Conservation (phyloP, 2,888 invertebrate genomes). For the Glyphotaelius pellucidus region DNA sequence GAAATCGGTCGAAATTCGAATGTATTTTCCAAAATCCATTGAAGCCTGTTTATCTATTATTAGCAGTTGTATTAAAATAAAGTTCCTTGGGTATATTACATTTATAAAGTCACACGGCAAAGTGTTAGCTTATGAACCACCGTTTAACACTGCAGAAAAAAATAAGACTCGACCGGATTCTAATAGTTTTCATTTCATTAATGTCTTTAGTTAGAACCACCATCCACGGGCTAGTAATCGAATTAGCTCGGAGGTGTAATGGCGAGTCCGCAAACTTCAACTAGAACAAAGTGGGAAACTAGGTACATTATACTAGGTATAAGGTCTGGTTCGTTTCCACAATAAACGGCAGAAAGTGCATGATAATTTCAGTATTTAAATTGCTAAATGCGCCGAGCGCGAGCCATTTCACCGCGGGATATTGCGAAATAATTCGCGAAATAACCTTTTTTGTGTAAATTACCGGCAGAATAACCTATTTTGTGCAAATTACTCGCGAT, state of each 20-base stretch:
- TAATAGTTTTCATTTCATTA: slow-evolving; percentile 31
- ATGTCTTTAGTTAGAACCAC: not conserved
- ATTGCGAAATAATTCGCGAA: slow-evolving; percentile 60
- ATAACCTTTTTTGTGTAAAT: slow-evolving; percentile 62
- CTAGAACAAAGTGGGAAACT: not conserved
- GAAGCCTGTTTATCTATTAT: no score
- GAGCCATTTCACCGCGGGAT: slow-evolving; percentile 44
- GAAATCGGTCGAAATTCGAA: no score
- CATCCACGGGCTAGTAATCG: slow-evolving; percentile 25
- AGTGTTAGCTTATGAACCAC: not conserved
- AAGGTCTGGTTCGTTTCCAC: not conserved
- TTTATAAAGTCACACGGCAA: not conserved
- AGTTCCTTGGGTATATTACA: not conserved
- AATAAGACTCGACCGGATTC: not conserved
- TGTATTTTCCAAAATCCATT: no score
- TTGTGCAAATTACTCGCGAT: slow-evolving; percentile 61
- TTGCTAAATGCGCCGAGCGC: slow-evolving; percentile 54
- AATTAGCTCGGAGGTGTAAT: slow-evolving; percentile 40
- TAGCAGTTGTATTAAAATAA: not conserved
- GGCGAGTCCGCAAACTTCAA: slow-evolving; percentile 3
- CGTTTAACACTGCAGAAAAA: not conserved
- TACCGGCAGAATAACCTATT: slow-evolving; percentile 35
- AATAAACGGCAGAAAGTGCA: slow-evolving; percentile 27
- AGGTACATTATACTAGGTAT: not conserved
- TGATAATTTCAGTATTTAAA: slow-evolving; percentile 53